These are phyloP conservation scores for Venturia canescens DNA, from an alignment of 1,140 invertebrate genomes.

Conservation along the genomic window DNA sequence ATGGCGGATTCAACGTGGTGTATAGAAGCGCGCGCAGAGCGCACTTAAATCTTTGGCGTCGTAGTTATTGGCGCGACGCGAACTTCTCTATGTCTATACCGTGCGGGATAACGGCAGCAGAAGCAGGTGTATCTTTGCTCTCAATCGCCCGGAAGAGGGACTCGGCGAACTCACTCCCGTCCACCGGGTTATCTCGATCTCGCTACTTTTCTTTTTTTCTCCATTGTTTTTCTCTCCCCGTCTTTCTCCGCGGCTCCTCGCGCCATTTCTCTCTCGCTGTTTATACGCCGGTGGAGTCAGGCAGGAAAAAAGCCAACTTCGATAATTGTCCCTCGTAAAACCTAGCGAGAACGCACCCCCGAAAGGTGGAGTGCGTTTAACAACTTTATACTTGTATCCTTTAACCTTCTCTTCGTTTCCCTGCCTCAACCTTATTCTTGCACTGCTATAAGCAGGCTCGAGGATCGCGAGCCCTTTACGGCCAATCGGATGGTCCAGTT, in stretches of 20 bases:
- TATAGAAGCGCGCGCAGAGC: neutral
- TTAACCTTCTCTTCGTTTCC: conserved; percentile 45
- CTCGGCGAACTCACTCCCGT: conserved; percentile 5
- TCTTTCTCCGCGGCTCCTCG: neutral
- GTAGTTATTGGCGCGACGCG: neutral
- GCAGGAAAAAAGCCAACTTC: conserved; percentile 56
- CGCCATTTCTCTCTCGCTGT: too few species aligned
- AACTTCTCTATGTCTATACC: neutral
- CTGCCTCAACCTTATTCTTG: neutral
- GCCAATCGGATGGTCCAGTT: too few species aligned
- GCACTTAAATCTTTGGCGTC: neutral
- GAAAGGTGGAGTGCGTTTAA: conserved; percentile 56
- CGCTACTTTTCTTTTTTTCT: neutral
- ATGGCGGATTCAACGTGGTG: neutral
- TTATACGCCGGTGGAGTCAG: neutral
- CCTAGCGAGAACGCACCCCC: conserved; percentile 41
- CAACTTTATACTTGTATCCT: conserved; percentile 62
- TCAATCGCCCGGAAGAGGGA: conserved; percentile 43
- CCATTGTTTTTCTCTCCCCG: neutral
- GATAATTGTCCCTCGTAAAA: conserved; percentile 70
- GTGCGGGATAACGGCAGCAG: conserved; percentile 16
- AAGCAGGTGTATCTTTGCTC: conserved; percentile 44
- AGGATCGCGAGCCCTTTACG: neutral
- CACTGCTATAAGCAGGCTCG: conserved; percentile 41
- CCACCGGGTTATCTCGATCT: conserved; percentile 33